Evolutionary conservation across 2,888 invertebrate species (phyloP).

Genomic region (Pegoplata infirma): DNA sequence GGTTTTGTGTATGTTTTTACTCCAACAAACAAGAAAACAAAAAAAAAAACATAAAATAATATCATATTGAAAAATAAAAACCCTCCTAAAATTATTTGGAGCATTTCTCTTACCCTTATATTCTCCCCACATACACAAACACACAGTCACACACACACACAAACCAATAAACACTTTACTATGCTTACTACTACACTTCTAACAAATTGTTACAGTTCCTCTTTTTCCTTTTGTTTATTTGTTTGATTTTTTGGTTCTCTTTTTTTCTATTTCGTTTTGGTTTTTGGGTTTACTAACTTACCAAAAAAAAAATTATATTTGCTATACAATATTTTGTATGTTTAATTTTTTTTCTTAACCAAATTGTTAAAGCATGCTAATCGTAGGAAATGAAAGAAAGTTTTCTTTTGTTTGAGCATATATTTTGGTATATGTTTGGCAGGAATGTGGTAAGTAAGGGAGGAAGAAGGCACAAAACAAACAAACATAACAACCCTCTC

Average conservation of each 20-base stretch:
- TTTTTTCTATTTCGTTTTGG: background rate
- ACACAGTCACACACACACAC: too few relatives aligned
- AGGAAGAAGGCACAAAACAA: background rate
- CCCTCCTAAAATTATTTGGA: background rate
- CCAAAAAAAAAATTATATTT: background rate
- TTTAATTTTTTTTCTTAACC: slow-evolving; percentile 38
- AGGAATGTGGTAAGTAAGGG: background rate
- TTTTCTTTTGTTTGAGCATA: slow-evolving; percentile 29
- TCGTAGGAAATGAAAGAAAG: slow-evolving; percentile 33
- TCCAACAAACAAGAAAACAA: too few relatives aligned
- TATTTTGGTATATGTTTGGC: slow-evolving; percentile 1
- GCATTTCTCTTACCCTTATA: slow-evolving; percentile 43
- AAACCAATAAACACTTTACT: too few relatives aligned
- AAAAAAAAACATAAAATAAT: too few relatives aligned
- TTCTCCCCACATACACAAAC: slow-evolving; percentile 18
- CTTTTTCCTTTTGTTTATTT: slow-evolving; percentile 13
- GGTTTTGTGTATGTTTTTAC: slow-evolving; percentile 12
- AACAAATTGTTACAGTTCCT: slow-evolving; percentile 34
- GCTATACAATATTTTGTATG: slow-evolving; percentile 1
- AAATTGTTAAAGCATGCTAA: slow-evolving; percentile 55
- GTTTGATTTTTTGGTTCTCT: slow-evolving; percentile 23
- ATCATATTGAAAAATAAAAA: slow-evolving; percentile 4
- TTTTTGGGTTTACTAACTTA: slow-evolving; percentile 3
- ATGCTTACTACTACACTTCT: slow-evolving; percentile 16
- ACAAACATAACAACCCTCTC: background rate